Evolutionary conservation across 1,140 invertebrate genomes (phyloP), one percentile per base, ranked within the genome.

Genomic region (Cyphomyrmex costatus): DNA sequence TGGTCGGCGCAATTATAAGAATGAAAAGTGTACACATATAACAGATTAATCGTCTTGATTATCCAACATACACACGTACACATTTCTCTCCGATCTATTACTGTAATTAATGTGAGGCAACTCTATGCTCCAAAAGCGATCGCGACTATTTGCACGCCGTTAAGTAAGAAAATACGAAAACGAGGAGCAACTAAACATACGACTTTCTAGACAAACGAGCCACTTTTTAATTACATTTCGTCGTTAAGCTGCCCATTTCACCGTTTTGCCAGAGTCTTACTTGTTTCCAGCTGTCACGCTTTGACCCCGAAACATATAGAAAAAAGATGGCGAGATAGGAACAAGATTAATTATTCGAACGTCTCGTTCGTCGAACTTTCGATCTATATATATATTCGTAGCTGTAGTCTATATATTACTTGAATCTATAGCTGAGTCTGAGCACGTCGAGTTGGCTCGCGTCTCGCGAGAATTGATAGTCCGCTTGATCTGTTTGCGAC

Each of bases 401-500:
- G 24, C 12, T 19, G 42, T 36, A 7, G 46, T 46, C 24, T 24
- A 8, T 42, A 30, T 21, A 21, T 78, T 46, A 7, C 27, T 14
- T 60, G 24, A 42, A 49, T 78, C 42, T 14, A n/a, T n/a, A 33
- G 33, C 42, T 14, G 63, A 74, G 51, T 56, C 71, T 19, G 53
- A 49, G 30, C 77, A 66, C 14, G 42, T 79, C 46, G 77, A 24
- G 42, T 33, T 27, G 24, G 58, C 36, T n/a, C 56, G n/a, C 27
- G 19, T 68, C 77, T 80, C 77, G 77, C 63, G 77, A 79, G 61
- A 51, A n/a, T 53, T 27, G 46, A 68, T 51, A 66, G 42, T 66
- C 46, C 46, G 42, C 16, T 36, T 21, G 49, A 80, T 80, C 21
- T 70, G 12, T 56, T 56, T 36, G 78, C 49, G 33, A 70, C 21